Base-by-base conservation (phyloP, 2,797 vertebrate genomes). In the Phataginus tetradactyla region DNA sequence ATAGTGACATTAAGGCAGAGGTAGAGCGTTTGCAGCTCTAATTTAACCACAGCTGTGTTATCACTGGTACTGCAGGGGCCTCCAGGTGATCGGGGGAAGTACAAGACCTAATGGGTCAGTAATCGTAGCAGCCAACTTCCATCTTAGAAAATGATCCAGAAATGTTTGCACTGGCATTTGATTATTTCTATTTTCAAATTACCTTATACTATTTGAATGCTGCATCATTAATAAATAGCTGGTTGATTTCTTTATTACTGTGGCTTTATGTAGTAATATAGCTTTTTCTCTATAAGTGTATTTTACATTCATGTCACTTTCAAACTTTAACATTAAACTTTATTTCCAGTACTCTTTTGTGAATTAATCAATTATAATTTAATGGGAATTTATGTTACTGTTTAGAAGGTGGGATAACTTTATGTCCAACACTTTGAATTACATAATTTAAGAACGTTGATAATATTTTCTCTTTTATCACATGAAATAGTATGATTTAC, bases 321-420 rank as follows among this genome's bases (percentile, higher is more conserved):
- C 61, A 84, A 72, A 75, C 74, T 86, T 92, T 64, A 74, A 88
- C 93, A 93, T 94, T 80, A 94, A 77, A 85, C 90, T 85, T 95
- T 80, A 91, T 81, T 94, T 85, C 57, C 71, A 89, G 66, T 72
- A 59, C n/a, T 85, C 74, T 84, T 57, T 80, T 12, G 32, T 84
- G 71, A 83, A 86, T 87, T 90, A 27, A 51, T 78, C 45, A 91
- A 18, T 37, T 74, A 1, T 37, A 90, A 84, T 86, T 86, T 68
- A 42, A 42, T 89, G 63, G 34, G 53, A 69, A 21, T 86, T 78
- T 83, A 17, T 63, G 77, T 71, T 87, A 37, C 75, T 83, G 49
- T 69, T 85, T 27, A 64, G 21, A 69, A 92, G 49, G 25, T n/a
- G 81, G 88, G 75, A 20, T 55, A 55, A 49, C 32, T 81, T 89